Base-by-base conservation (phyloP, 2,888 invertebrate species). In the Drosophila monieri region DNA sequence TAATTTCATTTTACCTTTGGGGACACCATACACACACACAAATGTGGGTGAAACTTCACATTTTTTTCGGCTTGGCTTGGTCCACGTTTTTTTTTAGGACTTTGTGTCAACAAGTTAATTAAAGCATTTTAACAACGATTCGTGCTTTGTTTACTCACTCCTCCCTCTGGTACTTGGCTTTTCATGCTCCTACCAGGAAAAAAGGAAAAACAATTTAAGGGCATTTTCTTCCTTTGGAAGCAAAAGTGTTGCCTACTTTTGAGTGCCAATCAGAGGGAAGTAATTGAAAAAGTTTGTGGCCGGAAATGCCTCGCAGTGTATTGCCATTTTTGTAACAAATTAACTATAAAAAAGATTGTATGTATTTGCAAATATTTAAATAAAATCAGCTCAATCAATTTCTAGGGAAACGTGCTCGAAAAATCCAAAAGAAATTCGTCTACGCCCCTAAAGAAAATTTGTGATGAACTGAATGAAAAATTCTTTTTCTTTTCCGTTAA, bases 31-130 rank as follows among this genome's bases (percentile, higher is more conserved):
- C 25, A 51, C 12, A 52, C 47, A 32, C 25, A 51, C 35, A 39
- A 43, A 49, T 54, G 49, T 60, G 65, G 49, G 32, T 18, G 44
- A 62, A 69, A 65, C 58, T 65, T 70, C 52, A 41, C 67, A n/a
- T 51, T 67, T 54, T 39, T 58, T 59, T 39, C 21, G 43, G 35
- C 39, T 69, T 53, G 21, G 44, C 39, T 46, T n/a, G 3, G 59
- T 59, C 21, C 62, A 51, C 57, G 66, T 76, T 68, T 55, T 54
- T 35, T 35, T n/a, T n/a, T n/a, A n/a, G 35, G 54, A 56, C 76
- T 46, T 54, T 68, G 56, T 79, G 85, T 81, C 88, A 85, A 87
- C 88, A 85, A 81, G 83, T 87, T 87, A 87, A 85, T 85, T 87
- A 85, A 87, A 73, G 68, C 83, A 78, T 70, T 87, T 85, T 70